A percentile compares a stretch with the other conserved stretches of the same genome.
Conservation (phyloP, 1,140 invertebrate genomes). For the Drosophila athabasca region DNA sequence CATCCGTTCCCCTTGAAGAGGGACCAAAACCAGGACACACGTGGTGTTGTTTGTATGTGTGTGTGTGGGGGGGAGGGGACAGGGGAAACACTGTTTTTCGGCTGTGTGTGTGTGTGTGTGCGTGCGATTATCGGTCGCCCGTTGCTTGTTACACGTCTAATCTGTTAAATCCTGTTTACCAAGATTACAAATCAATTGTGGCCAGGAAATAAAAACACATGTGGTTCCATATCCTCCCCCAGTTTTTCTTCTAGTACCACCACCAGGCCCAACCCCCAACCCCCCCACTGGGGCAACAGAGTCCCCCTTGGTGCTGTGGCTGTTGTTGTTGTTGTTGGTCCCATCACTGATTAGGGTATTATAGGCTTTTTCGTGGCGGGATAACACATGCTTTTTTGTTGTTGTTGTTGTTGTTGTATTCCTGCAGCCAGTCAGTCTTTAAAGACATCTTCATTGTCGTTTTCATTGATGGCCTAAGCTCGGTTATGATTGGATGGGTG, state of each 20-base stretch:
- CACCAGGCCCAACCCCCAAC: not conserved
- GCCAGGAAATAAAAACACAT: conserved; percentile 78
- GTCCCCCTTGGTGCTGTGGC: not conserved
- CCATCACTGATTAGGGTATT: conserved; percentile 46
- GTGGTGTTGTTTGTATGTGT: conserved; percentile 33
- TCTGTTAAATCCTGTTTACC: conserved; percentile 81
- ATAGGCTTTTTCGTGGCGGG: conserved; percentile 19
- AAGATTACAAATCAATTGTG: conserved; percentile 82
- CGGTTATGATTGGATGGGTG: too few species aligned
- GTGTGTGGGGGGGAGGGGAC: not conserved
- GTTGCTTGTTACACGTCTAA: conserved; percentile 78
- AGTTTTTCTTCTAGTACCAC: not conserved
- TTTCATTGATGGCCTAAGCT: too few species aligned
- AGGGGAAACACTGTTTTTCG: conserved; percentile 11
- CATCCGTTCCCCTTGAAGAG: conserved; percentile 49
- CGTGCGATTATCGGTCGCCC: conserved; percentile 73
- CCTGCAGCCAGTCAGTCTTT: conserved; percentile 10
- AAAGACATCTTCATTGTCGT: too few species aligned
- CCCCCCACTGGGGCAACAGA: not conserved
- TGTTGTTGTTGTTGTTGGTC: not conserved
- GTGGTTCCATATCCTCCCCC: conserved; percentile 21
- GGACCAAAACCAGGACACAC: conserved; percentile 43
- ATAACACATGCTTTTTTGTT: not conserved
- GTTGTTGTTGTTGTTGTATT: not conserved
- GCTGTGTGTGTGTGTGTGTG: conserved; percentile 33